Evolutionary conservation across 2,797 vertebrate genomes (phyloP).

Genomic region (Anguilla megastoma): DNA sequence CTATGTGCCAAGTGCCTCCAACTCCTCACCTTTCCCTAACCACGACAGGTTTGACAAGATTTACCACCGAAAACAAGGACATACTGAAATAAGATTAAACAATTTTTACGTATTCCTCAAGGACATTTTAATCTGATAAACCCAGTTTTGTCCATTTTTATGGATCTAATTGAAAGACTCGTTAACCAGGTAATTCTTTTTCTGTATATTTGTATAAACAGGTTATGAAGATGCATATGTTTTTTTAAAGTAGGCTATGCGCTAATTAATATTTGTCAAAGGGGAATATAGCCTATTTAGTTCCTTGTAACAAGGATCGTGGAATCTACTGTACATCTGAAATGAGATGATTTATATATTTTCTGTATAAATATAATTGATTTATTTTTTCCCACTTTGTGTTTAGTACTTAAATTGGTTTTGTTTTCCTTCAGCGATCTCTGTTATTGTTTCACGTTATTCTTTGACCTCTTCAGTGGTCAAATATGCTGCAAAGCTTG

Average conservation of each 20-base stretch:
- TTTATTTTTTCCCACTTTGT: constrained; percentile 45
- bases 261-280: constrained; percentile 57
- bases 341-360: constrained; percentile 54
- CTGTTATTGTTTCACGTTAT: constrained; percentile 42
- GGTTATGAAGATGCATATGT: constrained; percentile 42
- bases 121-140: constrained; percentile 48
- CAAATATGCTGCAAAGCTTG: constrained; percentile 63
- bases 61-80: constrained; percentile 86
- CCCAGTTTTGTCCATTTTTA: constrained; percentile 66
- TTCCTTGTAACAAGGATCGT: constrained; percentile 89
- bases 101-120: constrained; percentile 14
- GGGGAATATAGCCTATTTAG: constrained; percentile 66
- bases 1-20: constrained; percentile 93
- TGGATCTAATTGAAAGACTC: constrained; percentile 66
- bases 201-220: constrained; percentile 45
- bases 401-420: constrained; percentile 46
- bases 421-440: constrained; percentile 51
- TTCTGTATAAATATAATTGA: constrained; percentile 50
- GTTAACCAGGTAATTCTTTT: constrained; percentile 63
- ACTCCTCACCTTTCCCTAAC: constrained; percentile 86
- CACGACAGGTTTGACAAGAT: constrained; percentile 82
- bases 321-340: constrained; percentile 48
- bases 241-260: not conserved
- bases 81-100: constrained; percentile 77
- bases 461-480: constrained; percentile 42